Conservation (phyloP, 2,797 vertebrate species). For the Dermochelys coriacea region DNA sequence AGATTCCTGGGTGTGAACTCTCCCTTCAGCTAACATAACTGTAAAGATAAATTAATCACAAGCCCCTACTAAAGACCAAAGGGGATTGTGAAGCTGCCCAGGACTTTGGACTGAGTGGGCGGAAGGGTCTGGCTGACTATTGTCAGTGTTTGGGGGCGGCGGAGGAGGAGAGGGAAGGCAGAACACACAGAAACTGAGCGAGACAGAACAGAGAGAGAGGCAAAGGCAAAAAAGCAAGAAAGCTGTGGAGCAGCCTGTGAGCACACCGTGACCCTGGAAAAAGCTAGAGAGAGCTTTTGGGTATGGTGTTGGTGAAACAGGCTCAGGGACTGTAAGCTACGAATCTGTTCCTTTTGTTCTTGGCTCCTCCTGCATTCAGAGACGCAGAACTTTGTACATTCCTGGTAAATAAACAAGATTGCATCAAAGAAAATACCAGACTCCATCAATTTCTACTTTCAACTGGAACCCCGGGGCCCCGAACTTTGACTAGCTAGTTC, state of each 20-base stretch:
- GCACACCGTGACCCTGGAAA: not conserved
- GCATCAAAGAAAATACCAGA: not conserved
- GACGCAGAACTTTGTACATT: not conserved
- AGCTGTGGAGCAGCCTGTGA: not conserved
- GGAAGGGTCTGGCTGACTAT: not conserved
- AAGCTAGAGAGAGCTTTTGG: not conserved
- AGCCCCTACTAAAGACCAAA: not conserved
- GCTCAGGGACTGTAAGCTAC: not conserved
- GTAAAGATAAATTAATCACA: not conserved
- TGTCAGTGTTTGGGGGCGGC: not conserved
- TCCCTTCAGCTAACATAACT: not conserved
- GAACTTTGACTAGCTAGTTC: not conserved
- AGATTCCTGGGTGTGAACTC: too few species aligned
- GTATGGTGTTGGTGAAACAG: not conserved
- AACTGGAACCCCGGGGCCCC: not conserved
- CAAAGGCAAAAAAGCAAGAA: not conserved
- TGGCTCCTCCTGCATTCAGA: not conserved
- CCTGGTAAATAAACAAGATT: not conserved
- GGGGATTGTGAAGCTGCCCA: not conserved
- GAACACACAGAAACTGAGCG: not conserved
- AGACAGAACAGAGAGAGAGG: not conserved
- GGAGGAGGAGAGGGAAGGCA: not conserved
- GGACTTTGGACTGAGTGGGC: not conserved
- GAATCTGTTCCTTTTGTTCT: not conserved
- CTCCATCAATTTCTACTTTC: not conserved